Conservation (phyloP, 2,797 vertebrate genomes). For the Cynopterus sphinx region DNA sequence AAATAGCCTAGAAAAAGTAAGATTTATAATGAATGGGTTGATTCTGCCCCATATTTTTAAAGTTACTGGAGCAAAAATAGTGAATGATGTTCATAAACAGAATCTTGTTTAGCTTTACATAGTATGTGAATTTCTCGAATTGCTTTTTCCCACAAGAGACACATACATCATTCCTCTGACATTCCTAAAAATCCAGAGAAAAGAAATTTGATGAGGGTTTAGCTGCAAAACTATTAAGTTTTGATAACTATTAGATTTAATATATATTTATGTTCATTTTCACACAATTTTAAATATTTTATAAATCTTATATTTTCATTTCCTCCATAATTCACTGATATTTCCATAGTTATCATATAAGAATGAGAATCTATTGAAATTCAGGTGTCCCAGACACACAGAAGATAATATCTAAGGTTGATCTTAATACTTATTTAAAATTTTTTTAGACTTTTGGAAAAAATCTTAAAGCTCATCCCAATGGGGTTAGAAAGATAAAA, state of each 20-base stretch:
- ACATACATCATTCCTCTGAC: not conserved
- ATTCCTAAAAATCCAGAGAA: not conserved
- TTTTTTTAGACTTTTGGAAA: not conserved
- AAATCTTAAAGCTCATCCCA: not conserved
- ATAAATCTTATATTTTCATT: not conserved
- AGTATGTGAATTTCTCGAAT: too few relatives aligned
- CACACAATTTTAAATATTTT: not conserved
- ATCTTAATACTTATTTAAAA: not conserved
- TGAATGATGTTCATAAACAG: not conserved
- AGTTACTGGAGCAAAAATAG: not conserved
- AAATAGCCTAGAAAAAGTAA: not conserved
- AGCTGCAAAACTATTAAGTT: not conserved
- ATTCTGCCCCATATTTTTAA: not conserved
- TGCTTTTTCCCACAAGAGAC: not conserved
- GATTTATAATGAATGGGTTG: not conserved
- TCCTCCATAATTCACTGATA: not conserved
- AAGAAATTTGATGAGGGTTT: not conserved
- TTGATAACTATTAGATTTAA: not conserved
- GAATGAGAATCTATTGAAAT: not conserved
- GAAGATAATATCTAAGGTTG: not conserved
- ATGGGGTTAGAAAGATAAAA: not conserved
- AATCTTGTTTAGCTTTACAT: not conserved
- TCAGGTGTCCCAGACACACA: not conserved
- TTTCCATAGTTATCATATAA: not conserved
- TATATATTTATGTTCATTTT: not conserved